Conservation (phyloP, 2,797 vertebrate species). For the Rhynchotus rufescens region DNA sequence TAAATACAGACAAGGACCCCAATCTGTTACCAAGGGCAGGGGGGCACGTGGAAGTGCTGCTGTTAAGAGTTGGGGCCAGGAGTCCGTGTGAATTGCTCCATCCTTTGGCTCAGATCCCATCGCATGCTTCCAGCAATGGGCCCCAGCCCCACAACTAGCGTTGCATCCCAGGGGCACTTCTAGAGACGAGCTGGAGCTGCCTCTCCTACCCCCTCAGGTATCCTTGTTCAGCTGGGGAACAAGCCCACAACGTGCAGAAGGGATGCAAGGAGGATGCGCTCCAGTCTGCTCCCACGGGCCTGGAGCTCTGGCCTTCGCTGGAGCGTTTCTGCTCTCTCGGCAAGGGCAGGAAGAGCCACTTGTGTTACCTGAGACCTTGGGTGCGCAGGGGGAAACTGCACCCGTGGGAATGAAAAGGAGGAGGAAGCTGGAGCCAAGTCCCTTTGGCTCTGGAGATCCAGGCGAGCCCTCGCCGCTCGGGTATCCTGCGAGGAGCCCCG, state of each 20-base stretch:
- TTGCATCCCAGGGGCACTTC: fast-evolving
- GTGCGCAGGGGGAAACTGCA: not conserved
- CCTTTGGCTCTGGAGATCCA: not conserved
- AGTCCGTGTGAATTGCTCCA: not conserved
- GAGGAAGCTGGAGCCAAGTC: not conserved
- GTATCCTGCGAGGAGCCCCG: not conserved
- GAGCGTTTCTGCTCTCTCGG: too few relatives aligned
- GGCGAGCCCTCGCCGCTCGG: fast-evolving
- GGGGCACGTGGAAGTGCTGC: too few relatives aligned
- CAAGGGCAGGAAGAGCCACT: not conserved
- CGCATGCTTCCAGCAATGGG: not conserved
- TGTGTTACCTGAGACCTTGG: not conserved
- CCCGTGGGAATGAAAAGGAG: too few relatives aligned
- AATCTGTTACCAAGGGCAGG: too few relatives aligned
- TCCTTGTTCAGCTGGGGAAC: not conserved
- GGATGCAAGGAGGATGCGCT: too few relatives aligned
- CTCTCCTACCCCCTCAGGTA: not conserved
- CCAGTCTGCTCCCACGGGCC: not conserved
- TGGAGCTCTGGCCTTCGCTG: not conserved
- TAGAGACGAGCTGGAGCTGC: not conserved
- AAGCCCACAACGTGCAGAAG: not conserved
- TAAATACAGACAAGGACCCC: too few relatives aligned
- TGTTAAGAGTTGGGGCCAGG: fast-evolving
- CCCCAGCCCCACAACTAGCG: not conserved
- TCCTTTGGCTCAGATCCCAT: fast-evolving